These are phyloP conservation scores for Drosophila merina DNA, from an alignment of 2,888 invertebrate genomes.

Conservation along the genomic window DNA sequence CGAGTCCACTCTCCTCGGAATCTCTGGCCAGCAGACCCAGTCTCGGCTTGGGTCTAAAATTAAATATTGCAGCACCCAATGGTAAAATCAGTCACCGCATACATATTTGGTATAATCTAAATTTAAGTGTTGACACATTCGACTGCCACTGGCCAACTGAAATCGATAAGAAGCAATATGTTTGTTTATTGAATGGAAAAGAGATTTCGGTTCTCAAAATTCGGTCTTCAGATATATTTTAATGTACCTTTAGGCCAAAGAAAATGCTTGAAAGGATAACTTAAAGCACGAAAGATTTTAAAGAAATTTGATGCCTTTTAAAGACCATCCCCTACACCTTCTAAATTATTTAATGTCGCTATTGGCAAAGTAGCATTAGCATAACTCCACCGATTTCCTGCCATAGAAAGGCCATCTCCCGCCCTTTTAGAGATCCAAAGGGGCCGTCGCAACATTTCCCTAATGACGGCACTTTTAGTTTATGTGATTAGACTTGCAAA, in stretches of 20 bases:
- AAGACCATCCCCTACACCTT: no score
- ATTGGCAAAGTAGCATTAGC: constrained; percentile 15
- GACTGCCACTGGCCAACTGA: constrained; percentile 23
- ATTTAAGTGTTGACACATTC: constrained; percentile 80
- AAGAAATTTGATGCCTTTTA: no score
- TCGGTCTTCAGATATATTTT: not conserved
- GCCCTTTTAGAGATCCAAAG: constrained; percentile 21
- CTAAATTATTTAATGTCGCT: not conserved
- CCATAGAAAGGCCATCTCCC: constrained; percentile 15
- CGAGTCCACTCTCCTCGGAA: constrained; percentile 26
- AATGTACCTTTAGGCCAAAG: not conserved
- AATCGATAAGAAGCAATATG: constrained; percentile 42
- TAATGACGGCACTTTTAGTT: constrained; percentile 54
- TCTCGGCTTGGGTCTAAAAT: constrained; percentile 54
- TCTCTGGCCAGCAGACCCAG: constrained; percentile 30
- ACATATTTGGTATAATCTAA: constrained; percentile 81
- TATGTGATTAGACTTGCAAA: constrained; percentile 69
- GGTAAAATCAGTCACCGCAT: constrained; percentile 68
- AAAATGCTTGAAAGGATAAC: no score
- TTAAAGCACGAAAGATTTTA: no score
- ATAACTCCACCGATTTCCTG: constrained; percentile 11
- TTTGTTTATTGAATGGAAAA: not conserved
- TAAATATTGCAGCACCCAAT: constrained; percentile 65
- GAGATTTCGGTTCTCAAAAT: not conserved
- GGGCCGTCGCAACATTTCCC: constrained; percentile 37